These are phyloP conservation scores for Corythucha ciliata DNA, from an alignment of 2,888 invertebrate species.

Conservation along the genomic window DNA sequence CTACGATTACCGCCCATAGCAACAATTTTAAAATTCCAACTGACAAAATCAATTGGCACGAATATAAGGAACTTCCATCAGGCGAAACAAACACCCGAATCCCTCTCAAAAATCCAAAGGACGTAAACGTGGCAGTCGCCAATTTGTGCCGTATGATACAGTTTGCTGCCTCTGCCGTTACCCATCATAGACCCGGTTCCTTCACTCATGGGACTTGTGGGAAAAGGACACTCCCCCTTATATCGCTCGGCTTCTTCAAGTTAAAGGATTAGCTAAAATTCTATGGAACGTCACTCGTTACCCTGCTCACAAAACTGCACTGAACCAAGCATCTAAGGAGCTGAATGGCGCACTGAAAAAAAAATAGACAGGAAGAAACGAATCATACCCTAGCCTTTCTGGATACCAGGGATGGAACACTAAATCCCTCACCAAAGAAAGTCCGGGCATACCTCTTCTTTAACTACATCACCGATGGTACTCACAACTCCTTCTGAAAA, in stretches of 20 bases:
- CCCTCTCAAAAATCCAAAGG: slow-evolving; percentile 2
- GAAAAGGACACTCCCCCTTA: not conserved
- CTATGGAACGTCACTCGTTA: not conserved
- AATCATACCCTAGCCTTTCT: too few relatives aligned
- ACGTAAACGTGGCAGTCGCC: slow-evolving; percentile 4
- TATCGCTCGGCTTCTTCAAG: not conserved
- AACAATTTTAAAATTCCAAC: not conserved
- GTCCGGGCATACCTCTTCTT: too few relatives aligned
- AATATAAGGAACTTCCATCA: slow-evolving; percentile 5
- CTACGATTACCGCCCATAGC: not conserved
- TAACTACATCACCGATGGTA: too few relatives aligned
- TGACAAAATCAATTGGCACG: slow-evolving; percentile 6
- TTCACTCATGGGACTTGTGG: not conserved
- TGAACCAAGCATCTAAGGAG: too few relatives aligned
- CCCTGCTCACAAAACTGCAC: slow-evolving; percentile 3
- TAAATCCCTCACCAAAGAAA: too few relatives aligned
- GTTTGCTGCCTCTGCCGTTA: slow-evolving; percentile 12
- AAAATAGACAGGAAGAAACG: too few relatives aligned
- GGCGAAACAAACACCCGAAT: slow-evolving; percentile 1
- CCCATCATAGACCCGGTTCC: too few relatives aligned
- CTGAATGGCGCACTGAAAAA: too few relatives aligned
- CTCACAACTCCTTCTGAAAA: too few relatives aligned
- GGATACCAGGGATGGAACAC: too few relatives aligned
- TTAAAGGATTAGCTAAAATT: slow-evolving; percentile 1
- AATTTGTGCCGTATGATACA: slow-evolving; percentile 7